Conservation (phyloP, 1,140 invertebrate genomes). For the Drosophila trapezifrons region DNA sequence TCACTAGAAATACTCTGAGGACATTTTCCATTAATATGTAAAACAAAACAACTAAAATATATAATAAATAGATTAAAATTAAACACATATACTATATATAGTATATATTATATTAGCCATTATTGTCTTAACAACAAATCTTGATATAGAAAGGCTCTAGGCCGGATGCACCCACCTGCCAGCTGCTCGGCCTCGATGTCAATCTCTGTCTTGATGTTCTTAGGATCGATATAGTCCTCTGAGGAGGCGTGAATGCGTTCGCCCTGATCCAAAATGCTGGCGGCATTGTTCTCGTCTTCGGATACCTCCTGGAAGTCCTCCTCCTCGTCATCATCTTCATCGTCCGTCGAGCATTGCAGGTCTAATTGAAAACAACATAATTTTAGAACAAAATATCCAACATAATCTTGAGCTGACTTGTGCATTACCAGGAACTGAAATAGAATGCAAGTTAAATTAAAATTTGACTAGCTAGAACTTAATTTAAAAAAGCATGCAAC, state of each 20-base stretch:
- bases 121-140: neutral
- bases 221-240: conserved; percentile 71
- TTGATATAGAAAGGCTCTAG: neutral
- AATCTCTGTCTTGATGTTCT: conserved; percentile 76
- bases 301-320: conserved; percentile 89
- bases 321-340: conserved; percentile 87
- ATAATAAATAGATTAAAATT: neutral
- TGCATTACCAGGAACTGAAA: conserved; percentile 46
- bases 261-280: conserved; percentile 85
- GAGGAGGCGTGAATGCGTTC: conserved; percentile 70
- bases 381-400: conserved; percentile 20
- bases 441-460: conserved; percentile 17
- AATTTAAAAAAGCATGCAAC: conserved; percentile 14
- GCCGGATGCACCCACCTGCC: conserved; percentile 50
- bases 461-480: conserved; percentile 8
- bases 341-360: conserved; percentile 90
- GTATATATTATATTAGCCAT: too few relatives aligned
- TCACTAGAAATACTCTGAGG: neutral
- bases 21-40: neutral
- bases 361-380: conserved; percentile 84
- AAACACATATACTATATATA: neutral
- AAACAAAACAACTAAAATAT: neutral
- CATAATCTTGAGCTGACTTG: neutral
- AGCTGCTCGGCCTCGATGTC: conserved; percentile 70
- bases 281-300: conserved; percentile 85